Conservation (phyloP, 2,888 invertebrate genomes). For the Lasioglossum vierecki region DNA sequence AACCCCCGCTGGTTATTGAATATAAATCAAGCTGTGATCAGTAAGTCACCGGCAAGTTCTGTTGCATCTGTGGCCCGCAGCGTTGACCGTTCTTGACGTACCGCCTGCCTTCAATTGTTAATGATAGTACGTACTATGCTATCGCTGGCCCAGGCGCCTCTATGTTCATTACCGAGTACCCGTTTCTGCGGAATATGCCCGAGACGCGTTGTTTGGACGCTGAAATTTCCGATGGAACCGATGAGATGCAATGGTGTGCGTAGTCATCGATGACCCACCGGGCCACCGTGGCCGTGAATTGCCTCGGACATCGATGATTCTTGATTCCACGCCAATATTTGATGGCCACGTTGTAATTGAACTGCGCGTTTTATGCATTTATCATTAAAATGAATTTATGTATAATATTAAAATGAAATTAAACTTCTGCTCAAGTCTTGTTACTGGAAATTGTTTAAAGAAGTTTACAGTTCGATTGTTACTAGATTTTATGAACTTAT, state of each 20-base stretch:
- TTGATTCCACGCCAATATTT: slow-evolving; percentile 1
- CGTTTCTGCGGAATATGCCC: not conserved
- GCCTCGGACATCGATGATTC: not conserved
- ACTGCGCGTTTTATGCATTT: not conserved
- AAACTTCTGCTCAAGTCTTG: too few species aligned
- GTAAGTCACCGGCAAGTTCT: slow-evolving; percentile 71
- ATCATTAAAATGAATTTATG: too few species aligned
- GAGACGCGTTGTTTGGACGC: not conserved
- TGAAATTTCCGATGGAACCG: not conserved
- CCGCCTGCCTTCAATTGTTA: slow-evolving; percentile 35
- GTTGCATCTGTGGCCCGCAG: slow-evolving; percentile 45
- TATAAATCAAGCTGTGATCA: slow-evolving; percentile 74
- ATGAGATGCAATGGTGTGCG: not conserved
- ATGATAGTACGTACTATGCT: not conserved
- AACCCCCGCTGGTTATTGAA: slow-evolving; percentile 75
- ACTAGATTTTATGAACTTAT: too few species aligned
- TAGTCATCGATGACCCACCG: not conserved
- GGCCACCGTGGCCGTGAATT: not conserved
- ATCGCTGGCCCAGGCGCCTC: not conserved
- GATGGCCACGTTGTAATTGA: not conserved
- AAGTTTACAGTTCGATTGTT: too few species aligned
- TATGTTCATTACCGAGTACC: not conserved
- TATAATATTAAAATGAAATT: too few species aligned
- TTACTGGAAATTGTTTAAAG: too few species aligned
- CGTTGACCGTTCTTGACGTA: slow-evolving; percentile 38